Base-by-base conservation (phyloP, 2,888 invertebrate genomes). In the Tethea ocularis region DNA sequence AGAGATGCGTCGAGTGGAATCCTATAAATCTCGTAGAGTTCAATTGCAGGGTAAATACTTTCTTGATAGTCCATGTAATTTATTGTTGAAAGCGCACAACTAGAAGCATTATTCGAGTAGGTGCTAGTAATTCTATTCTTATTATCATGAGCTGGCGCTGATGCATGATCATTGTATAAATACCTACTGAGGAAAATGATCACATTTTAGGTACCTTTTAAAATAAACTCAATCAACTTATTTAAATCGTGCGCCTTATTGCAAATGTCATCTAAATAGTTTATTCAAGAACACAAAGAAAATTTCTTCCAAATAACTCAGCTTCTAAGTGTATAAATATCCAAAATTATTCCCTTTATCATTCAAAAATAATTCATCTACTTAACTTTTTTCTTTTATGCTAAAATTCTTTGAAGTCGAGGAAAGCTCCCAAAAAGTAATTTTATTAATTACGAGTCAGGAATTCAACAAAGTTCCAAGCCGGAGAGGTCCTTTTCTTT, bases 381-480 rank as follows among this genome's bases (percentile, higher is more conserved):
- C 92, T 91, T 90, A 90, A 90, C 91, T 90, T 93, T 89, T 86
- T 93, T 91, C 90, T 84, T 92, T 93, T 91, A 90, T 91, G 88
- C 86, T 87, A 84, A 87, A 91, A 91, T 91, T 91, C 92, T 93
- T 93, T 93, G 91, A 93, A 92, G 93, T 91, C 87, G 89, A 81
- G 86, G 86, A 91, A 89, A 89, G 91, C 92, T 91, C 84, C 92
- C 91, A 91, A 92, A 91, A 93, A 91, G 93, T 92, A 92, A 93
- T 93, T 93, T 93, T 93, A 93, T 93, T 93, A 93, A 93, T 93
- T 93, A 93, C 92, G 88, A 91, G 92, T 91, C 91, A 91, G 86
- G 91, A 92, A 93, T 91, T 91, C 91, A 88, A 88, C 90, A 87
- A 91, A 91, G 91, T 91, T 91, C 88, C 88, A 78, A 84, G 88